These are phyloP conservation scores for Lampris incognitus DNA, from an alignment of 2,113 vertebrate genomes.

Conservation along the genomic window DNA sequence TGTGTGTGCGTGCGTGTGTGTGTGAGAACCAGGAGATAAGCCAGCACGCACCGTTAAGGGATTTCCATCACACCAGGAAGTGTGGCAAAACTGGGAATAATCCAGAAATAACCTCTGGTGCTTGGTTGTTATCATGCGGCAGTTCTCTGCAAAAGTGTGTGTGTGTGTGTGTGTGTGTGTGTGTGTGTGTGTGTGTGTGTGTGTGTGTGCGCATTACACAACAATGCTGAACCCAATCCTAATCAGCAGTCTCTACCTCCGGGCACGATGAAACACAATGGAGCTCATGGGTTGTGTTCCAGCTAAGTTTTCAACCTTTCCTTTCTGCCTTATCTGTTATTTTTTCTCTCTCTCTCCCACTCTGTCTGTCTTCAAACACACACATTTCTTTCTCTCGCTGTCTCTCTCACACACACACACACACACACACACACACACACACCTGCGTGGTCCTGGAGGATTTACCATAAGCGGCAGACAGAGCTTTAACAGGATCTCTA, in stretches of 20 bases:
- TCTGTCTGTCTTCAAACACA: conserved; percentile 13
- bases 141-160: conserved; percentile 1
- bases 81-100: conserved; percentile 14
- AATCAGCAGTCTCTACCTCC: background rate
- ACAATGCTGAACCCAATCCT: conserved; percentile 19
- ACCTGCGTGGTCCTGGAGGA: conserved; percentile 42
- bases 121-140: conserved; percentile 25
- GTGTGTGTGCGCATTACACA: background rate
- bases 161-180: too few species aligned
- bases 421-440: conserved; percentile 38
- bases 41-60: conserved; percentile 22
- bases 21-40: conserved; percentile 27
- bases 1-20: conserved; percentile 5
- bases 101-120: conserved; percentile 41
- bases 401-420: conserved; percentile 11
- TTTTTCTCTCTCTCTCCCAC: background rate
- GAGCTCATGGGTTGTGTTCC: conserved; percentile 5
- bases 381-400: conserved; percentile 42
- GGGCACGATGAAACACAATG: background rate
- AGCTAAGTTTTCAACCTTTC: conserved; percentile 2
- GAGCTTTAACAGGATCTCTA: conserved; percentile 70
- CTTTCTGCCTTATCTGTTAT: background rate
- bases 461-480: conserved; percentile 21
- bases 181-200: too few species aligned
- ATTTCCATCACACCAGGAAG: conserved; percentile 28